Evolutionary conservation across 2,888 invertebrate species (phyloP).

Genomic region (Drosophila anomalata): DNA sequence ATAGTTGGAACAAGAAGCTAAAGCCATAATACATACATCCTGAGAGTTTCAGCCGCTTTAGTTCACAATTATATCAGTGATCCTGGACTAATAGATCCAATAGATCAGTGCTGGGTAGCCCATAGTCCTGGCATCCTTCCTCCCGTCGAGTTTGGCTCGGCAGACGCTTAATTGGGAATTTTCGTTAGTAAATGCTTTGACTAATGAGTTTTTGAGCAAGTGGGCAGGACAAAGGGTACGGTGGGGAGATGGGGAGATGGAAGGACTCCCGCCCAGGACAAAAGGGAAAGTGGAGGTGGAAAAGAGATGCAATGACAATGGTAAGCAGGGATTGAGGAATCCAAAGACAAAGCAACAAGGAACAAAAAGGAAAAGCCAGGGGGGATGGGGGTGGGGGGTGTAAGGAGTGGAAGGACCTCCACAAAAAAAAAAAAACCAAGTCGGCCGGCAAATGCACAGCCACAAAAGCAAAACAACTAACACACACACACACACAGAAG

Average conservation of each 20-base stretch:
- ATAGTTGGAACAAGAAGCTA: no score
- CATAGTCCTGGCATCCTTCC: neutral
- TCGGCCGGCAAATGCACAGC: conserved; percentile 46
- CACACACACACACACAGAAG: neutral
- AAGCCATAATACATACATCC: no score
- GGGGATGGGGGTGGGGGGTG: neutral
- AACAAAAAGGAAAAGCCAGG: conserved; percentile 12
- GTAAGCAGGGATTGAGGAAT: conserved; percentile 15
- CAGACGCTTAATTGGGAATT: conserved; percentile 54
- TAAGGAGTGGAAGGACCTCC: neutral
- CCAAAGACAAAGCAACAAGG: conserved; percentile 7
- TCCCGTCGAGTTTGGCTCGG: conserved; percentile 9
- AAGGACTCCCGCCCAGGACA: no score
- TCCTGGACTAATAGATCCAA: neutral
- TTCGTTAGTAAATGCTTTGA: conserved; percentile 41
- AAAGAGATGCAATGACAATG: conserved; percentile 11
- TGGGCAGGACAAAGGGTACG: conserved; percentile 27
- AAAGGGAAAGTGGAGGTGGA: neutral
- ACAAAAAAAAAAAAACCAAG: conserved; percentile 8
- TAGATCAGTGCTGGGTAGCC: neutral
- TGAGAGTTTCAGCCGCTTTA: no score
- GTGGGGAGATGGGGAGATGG: neutral
- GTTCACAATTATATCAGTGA: no score
- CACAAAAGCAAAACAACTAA: conserved; percentile 15
- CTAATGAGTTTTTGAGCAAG: conserved; percentile 55